Conservation (phyloP, 2,888 invertebrate genomes). For the Rhabditoides inermis region DNA sequence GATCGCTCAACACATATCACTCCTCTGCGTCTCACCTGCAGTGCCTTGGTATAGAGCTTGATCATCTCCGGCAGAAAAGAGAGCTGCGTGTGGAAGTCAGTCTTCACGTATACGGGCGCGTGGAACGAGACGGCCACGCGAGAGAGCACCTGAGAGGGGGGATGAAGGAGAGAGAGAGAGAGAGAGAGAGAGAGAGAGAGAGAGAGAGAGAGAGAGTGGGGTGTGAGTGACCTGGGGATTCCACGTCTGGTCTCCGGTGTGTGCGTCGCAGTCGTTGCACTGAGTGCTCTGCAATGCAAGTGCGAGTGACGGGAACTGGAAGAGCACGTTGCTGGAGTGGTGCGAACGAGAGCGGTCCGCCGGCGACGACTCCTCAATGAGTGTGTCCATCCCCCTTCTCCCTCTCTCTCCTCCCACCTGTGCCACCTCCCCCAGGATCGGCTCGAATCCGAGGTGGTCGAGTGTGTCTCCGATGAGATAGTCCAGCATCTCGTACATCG, state of each 20-base stretch:
- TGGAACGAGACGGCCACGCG: constrained; percentile 97
- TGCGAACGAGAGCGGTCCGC: constrained; percentile 6
- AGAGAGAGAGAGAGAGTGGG: neutral
- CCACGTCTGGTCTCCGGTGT: too few species aligned
- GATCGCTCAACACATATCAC: too few species aligned
- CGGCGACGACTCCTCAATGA: too few species aligned
- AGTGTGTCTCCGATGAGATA: constrained; percentile 29
- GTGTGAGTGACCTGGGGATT: too few species aligned
- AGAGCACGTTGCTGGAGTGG: constrained; percentile 37
- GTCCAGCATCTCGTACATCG: constrained; percentile 25
- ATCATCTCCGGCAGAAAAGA: constrained; percentile 86
- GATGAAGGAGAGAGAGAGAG: constrained; percentile 25
- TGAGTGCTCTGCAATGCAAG: neutral
- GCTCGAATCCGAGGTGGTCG: constrained; percentile 12
- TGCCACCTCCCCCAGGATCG: neutral
- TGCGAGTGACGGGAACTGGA: constrained; percentile 45
- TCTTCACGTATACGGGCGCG: constrained; percentile 72
- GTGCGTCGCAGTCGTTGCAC: constrained; percentile 13
- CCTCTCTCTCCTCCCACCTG: neutral
- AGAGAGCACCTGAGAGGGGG: constrained; percentile 67
- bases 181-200: neutral
- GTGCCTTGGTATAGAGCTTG: constrained; percentile 67
- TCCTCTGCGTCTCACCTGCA: constrained; percentile 74
- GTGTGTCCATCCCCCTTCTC: neutral
- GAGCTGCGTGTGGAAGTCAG: constrained; percentile 87